Conservation (phyloP, 2,113 vertebrate genomes). For the Phoxinus phoxinus region DNA sequence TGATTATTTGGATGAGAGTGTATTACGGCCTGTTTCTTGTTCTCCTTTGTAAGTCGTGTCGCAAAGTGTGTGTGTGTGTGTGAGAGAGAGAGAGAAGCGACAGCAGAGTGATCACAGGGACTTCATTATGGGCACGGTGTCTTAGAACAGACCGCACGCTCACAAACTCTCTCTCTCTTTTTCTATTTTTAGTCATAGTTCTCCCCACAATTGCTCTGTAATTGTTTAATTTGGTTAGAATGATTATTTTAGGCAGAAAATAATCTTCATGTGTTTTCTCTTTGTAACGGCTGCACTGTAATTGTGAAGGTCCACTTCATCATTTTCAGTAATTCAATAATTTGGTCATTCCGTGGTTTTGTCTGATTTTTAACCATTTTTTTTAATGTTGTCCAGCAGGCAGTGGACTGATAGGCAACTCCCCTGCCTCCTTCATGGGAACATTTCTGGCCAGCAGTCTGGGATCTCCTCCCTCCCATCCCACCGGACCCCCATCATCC, state of each 20-base stretch:
- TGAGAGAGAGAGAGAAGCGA: conserved; percentile 4
- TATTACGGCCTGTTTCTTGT: background rate
- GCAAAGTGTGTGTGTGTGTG: background rate
- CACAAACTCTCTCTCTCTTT: background rate
- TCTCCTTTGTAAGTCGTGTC: conserved; percentile 10
- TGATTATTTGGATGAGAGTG: conserved; percentile 18
- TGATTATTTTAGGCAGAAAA: background rate
- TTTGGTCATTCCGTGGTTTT: conserved; percentile 1
- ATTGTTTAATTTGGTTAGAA: conserved; percentile 12
- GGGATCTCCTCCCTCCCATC: conserved; percentile 84
- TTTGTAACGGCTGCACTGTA: background rate
- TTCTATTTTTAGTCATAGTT: conserved; percentile 24
- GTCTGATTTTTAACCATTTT: conserved; percentile 9
- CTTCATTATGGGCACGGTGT: conserved; percentile 37
- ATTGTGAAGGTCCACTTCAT: background rate
- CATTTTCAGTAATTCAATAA: conserved; percentile 6
- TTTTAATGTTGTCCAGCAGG: conserved; percentile 60
- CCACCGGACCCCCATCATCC: conserved; percentile 82
- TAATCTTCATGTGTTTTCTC: background rate
- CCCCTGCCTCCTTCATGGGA: conserved; percentile 93
- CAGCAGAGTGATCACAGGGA: conserved; percentile 41
- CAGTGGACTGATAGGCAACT: conserved; percentile 82
- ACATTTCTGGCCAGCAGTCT: conserved; percentile 93
- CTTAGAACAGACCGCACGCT: conserved; percentile 24
- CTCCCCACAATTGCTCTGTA: conserved; percentile 30